Base-by-base conservation (phyloP, 2,797 vertebrate genomes). In the Loris lydekkerianus region DNA sequence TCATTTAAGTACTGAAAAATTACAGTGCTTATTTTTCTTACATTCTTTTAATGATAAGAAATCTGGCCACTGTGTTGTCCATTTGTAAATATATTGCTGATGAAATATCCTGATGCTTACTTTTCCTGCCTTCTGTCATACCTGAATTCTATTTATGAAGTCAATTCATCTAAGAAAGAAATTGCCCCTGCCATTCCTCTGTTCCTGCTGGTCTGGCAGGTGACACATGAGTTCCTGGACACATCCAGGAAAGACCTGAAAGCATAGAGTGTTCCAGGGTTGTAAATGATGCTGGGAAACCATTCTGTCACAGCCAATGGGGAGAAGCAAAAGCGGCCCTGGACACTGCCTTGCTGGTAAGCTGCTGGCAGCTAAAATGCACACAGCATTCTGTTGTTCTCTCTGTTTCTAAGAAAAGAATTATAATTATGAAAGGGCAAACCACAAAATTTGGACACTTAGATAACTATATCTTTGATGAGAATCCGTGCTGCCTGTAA, bases 341-440 rank as follows among this genome's bases (percentile, higher is more conserved):
- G 61, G 46, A 43, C 67, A 31, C 11, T 91, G 61, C 11, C 15
- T 23, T 92, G 93, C 76, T 93, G 75, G 27, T 81, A 96, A 94
- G 77, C 43, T 89, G 15, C 49, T 70, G 10, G 67, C n/a, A 77
- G 34, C 58, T 86, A 43, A 95, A 88, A 94, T 77, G 18, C 61
- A 20, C 34, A 61, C 25, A 85, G 23, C 14, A 77, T 90, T 85
- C 10, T 75, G 3, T 34, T 89, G 17, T 90, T 75, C 23, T 67
- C 40, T 93, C 72, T 72, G 15, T 82, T 92, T 95, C 88, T 95
- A 83, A 92, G 78, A 92, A 97, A 92, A 34, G 29, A 82, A 14
- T 86, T 89, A 43, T 72, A 86, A 83, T 89, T 96, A 72, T 67
- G 78, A 86, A 95, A 86, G 31, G 67, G 23, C 34, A 95, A 93